Percentiles rank a stretch among this genome's conserved stretches.
These are phyloP conservation scores for Ditylenchus dipsaci DNA, from an alignment of 1,140 invertebrate genomes.

Conservation along the genomic window DNA sequence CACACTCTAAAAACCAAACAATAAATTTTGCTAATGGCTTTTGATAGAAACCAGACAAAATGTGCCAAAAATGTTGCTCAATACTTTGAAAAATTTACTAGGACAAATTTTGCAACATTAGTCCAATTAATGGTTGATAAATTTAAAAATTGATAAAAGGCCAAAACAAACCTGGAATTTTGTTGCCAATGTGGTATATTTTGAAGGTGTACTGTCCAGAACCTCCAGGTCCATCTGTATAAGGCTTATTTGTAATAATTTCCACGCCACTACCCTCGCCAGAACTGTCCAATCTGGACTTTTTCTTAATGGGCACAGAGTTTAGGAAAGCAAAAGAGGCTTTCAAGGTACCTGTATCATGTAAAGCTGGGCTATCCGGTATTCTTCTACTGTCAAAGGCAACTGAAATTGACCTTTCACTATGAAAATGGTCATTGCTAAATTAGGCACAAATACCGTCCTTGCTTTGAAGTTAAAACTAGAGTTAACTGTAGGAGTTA, in stretches of 20 bases:
- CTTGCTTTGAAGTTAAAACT: too few relatives aligned
- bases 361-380: slow-evolving; percentile 94
- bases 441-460: too few relatives aligned
- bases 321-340: slow-evolving; percentile 49
- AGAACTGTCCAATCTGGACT: slow-evolving; percentile 88
- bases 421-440: too few relatives aligned
- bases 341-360: slow-evolving; percentile 88
- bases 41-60: background rate
- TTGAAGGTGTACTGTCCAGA: slow-evolving; percentile 96
- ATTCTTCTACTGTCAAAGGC: slow-evolving; percentile 95
- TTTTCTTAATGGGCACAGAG: slow-evolving; percentile 71
- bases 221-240: slow-evolving; percentile 87
- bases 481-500: too few relatives aligned
- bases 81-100: too few relatives aligned
- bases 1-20: too few relatives aligned
- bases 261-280: slow-evolving; percentile 96
- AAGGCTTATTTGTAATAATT: slow-evolving; percentile 94
- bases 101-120: too few relatives aligned
- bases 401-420: slow-evolving; percentile 62
- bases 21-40: background rate
- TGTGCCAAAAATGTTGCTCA: background rate
- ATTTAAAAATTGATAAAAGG: too few relatives aligned
- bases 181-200: slow-evolving; percentile 94
- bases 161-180: slow-evolving; percentile 78
- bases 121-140: too few relatives aligned